Base-by-base conservation (phyloP, 2,113 vertebrate species). In the Aythya baeri region DNA sequence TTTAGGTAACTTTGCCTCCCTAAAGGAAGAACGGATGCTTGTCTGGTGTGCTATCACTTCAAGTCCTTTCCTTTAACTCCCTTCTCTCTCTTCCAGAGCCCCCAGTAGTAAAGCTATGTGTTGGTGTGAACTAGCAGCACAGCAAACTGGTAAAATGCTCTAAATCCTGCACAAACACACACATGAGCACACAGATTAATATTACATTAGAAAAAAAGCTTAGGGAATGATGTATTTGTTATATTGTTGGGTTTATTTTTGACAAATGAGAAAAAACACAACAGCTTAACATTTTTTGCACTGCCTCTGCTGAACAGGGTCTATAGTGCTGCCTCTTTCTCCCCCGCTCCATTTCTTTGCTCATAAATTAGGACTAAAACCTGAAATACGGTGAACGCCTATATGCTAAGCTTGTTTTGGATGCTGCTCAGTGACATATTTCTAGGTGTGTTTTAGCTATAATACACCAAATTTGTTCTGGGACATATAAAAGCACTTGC, bases 121-220 rank as follows among this genome's bases (percentile, higher is more conserved):
- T 86, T 4, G 2, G 72, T 73, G 75, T 3, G 3, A 79, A 88
- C 57, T 7, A 80, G 46, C 61, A 83, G 66, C 58, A 29, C 27
- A 78, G 75, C 93, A 85, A 68, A 93, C 76, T 41, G 36, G 57
- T 73, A 83, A 5, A 43, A 86, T 62, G 88, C 90, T 95, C 86
- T 88, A 95, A 97, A 95, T 95, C 94, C 96, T 91, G 83, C 76
- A 83, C 91, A 70, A 86, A 92, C 73, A 68, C 72, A 91, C 83
- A 62, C 13, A 17, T 0, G 4, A 92, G 67, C 3, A 5, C 74
- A 55, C 65, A 90, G 91, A 93, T 94, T 93, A 95, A 84, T 36
- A 62, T 77, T 36, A 86, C 93, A 88, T 75, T 92, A 90, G 72
- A 86, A 77, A 83, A 89, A 90, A 89, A 90, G 84, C 88, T 95